Conservation (phyloP, 2,888 invertebrate species). For the Anodontia alba region DNA sequence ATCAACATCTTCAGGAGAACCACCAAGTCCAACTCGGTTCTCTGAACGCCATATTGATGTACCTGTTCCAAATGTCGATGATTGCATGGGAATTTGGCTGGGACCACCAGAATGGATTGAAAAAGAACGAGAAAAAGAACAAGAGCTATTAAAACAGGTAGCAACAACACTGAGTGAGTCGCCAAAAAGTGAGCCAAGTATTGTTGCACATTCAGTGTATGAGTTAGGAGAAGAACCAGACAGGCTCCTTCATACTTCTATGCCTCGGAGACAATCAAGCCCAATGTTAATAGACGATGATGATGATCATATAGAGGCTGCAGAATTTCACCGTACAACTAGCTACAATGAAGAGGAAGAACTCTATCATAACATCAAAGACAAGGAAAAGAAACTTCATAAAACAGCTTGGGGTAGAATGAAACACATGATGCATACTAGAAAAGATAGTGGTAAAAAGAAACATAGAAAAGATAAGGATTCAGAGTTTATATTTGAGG, state of each 20-base stretch:
- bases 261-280: conserved; percentile 78
- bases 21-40: conserved; percentile 70
- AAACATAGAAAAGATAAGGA: conserved; percentile 81
- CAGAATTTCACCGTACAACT: conserved; percentile 70
- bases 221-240: conserved; percentile 55
- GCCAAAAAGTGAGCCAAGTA: conserved; percentile 45
- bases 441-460: conserved; percentile 89
- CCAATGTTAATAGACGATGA: conserved; percentile 71
- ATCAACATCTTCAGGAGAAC: conserved; percentile 74
- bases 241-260: conserved; percentile 63
- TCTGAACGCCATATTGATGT: conserved; percentile 63
- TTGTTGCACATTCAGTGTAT: conserved; percentile 53
- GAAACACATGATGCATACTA: conserved; percentile 91
- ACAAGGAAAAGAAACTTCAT: conserved; percentile 78
- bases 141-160: conserved; percentile 51
- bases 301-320: conserved; percentile 57
- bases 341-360: conserved; percentile 75
- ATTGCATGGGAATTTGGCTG: conserved; percentile 74
- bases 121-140: conserved; percentile 72
- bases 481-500: conserved; percentile 68
- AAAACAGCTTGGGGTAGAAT: conserved; percentile 92
- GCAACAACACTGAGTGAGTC: conserved; percentile 50
- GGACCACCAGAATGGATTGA: conserved; percentile 80
- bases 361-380: conserved; percentile 60
- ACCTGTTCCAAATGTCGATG: conserved; percentile 53